Evolutionary conservation across 2,888 invertebrate genomes (phyloP), one percentile per base, ranked within the genome.

Genomic region (Psococerastis gibbosa): DNA sequence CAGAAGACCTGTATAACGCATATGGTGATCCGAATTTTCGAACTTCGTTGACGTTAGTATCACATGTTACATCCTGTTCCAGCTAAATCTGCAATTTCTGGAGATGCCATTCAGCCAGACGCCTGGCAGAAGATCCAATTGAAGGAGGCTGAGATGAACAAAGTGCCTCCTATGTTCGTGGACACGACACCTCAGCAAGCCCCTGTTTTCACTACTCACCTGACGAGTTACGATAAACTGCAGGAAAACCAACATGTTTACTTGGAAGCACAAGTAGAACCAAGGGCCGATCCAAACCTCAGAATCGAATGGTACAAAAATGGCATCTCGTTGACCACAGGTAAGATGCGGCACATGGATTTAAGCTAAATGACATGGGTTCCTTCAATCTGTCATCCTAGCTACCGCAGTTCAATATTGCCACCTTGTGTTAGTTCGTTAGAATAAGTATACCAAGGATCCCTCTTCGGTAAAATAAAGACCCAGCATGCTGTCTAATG

Each of bases 181-280:
- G 87, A 87, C 55, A 73, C 78, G 2, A 77, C 80, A 46, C 82
- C 82, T 2, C 83, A 83, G 57, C 84, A 91, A 61, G 87, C 92
- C 38, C 94, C 94, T 20, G 88, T 91, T n/a, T 94, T 94, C 57
- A 91, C 88, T 2, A 88, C 85, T 18, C 91, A 92, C 56, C 69
- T 94, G 43, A 74, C 82, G 63, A 81, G 82, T 61, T 75, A 71
- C 55, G 87, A 87, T 54, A 81, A 81, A 55, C 65, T 88, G 3
- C 70, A 75, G 47, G 89, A 91, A 68, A 84, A 85, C 4, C 83
- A 87, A 59, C 83, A 83, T 55, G 79, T 89, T 2, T 76, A 78
- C 54, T 61, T 91, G 43, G 88, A 89, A 62, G 89, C 87, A 42
- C 85, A 85, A 61, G 87, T 91, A 9, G 88, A 89, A 56, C 91